Evolutionary conservation across 2,113 vertebrate species (phyloP), one percentile per base, ranked within the genome.

Genomic region (Bubo blakistoni): DNA sequence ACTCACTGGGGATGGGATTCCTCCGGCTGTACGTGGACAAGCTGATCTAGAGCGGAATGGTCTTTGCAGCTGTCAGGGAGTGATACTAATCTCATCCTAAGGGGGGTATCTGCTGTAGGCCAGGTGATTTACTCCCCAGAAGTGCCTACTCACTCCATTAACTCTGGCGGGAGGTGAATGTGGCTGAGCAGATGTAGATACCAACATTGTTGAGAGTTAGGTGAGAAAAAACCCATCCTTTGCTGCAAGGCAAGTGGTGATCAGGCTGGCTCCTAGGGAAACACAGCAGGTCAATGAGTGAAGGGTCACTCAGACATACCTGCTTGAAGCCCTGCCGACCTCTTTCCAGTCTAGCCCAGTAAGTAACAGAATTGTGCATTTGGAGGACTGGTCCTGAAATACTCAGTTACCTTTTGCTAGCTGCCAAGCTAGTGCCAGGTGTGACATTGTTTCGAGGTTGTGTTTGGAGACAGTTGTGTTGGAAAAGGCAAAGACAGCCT

Each of bases 161-260:
- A 66, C 70, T 87, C 44, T n/a, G 62, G 40, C 80, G 74, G 74
- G 66, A 89, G 73, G 66, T 79, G 63, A 74, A n/a, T 71, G 82
- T 86, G 83, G 65, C 83, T 86, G 81, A 91, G 96, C 82, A 93
- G 78, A 71, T 94, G 88, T n/a, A 40, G 92, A 87, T 90, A 90
- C 34, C 82, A 58, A 62, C n/a, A 24, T 72, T 78, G 49, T 1
- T 86, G 63, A 76, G 67, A 90, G 65, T 44, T 84, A 52, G 73
- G 66, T 91, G 86, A 86, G 89, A 87, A 72, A 76, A 89, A 81
- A 59, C 2, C 3, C 57, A 57, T 89, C 69, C 36, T 86, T 93
- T 89, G 70, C 84, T 88, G 54, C 70, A 54, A 96, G 86, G 74
- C 90, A 94, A 22, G 57, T 13, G 30, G 38, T 55, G 42, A 63